phyloP scores from a whole-genome alignment of 2,888 invertebrate species.

The Nomada ferruginata region DNA sequence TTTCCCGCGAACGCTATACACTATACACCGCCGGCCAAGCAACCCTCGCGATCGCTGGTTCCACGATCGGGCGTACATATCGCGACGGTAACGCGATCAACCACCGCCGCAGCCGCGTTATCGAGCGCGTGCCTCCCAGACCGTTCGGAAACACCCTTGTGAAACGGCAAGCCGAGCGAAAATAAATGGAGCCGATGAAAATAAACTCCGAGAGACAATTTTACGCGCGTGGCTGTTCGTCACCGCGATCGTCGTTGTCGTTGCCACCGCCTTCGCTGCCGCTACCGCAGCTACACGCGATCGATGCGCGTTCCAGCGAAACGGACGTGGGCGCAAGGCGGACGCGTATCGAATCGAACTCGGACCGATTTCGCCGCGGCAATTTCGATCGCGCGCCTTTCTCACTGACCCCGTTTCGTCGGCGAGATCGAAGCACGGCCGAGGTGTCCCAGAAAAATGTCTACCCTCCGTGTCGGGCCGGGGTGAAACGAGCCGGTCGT shows the following conservation, averaged over 20 bases:
- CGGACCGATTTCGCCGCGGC: slow-evolving; percentile 17
- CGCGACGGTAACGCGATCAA: too few relatives aligned
- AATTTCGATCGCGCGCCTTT: not conserved
- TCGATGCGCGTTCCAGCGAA: too few relatives aligned
- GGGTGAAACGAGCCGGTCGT: too few relatives aligned
- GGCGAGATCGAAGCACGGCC: slow-evolving; percentile 8
- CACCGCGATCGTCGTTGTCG: not conserved
- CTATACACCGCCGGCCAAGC: too few relatives aligned
- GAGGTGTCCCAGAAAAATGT: too few relatives aligned
- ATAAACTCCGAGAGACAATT: slow-evolving; percentile 73
- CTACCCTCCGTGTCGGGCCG: too few relatives aligned
- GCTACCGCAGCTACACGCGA: not conserved
- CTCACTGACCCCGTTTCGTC: slow-evolving; percentile 6
- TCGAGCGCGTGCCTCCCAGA: not conserved
- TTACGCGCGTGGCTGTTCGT: slow-evolving; percentile 60
- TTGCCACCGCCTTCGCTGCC: not conserved
- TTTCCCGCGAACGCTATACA: not conserved
- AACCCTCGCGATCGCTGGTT: too few relatives aligned
- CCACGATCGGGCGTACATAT: too few relatives aligned
- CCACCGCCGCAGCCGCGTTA: too few relatives aligned
- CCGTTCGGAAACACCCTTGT: slow-evolving; percentile 24
- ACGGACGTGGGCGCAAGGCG: not conserved
- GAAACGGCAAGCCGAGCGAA: slow-evolving; percentile 61
- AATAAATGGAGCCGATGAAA: slow-evolving; percentile 76
- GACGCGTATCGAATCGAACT: slow-evolving; percentile 2